Percentiles rank a stretch among this genome's conserved stretches.
These are phyloP conservation scores for Meda fulgida DNA, from an alignment of 2,797 vertebrate genomes.

Conservation along the genomic window DNA sequence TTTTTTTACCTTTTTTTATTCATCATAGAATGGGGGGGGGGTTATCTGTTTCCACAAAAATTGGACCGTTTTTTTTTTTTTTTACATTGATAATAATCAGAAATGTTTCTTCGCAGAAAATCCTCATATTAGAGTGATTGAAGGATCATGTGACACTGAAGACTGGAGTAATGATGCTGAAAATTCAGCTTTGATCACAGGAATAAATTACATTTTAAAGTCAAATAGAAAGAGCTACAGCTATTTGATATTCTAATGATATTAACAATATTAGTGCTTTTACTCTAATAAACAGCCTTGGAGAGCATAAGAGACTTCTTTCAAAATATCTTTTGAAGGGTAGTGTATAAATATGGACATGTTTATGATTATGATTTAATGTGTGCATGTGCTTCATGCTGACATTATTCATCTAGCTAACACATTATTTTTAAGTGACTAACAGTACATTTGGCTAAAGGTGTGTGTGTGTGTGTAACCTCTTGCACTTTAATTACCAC, in stretches of 20 bases:
- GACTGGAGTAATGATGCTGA: not conserved
- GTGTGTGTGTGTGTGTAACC: not conserved
- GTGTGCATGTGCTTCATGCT: not conserved
- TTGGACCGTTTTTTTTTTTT: no score
- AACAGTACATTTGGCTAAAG: not conserved
- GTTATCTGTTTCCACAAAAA: no score
- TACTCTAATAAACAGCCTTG: not conserved
- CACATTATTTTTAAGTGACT: not conserved
- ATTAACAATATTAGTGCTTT: not conserved
- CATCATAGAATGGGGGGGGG: no score
- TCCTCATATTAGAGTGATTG: no score
- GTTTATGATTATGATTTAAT: not conserved
- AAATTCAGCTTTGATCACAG: no score
- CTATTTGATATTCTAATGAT: not conserved
- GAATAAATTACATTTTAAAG: not conserved
- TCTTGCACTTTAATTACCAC: conserved; percentile 73
- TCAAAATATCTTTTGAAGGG: not conserved
- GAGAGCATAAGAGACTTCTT: not conserved
- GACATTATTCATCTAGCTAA: not conserved
- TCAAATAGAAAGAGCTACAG: not conserved
- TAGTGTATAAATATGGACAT: not conserved
- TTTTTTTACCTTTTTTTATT: no score
- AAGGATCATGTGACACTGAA: not conserved
- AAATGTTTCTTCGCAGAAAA: no score
- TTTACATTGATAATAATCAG: no score